A percentile compares a stretch with the other conserved stretches of the same genome.
Conservation (phyloP, 2,797 vertebrate genomes). For the Malurus splendens region DNA sequence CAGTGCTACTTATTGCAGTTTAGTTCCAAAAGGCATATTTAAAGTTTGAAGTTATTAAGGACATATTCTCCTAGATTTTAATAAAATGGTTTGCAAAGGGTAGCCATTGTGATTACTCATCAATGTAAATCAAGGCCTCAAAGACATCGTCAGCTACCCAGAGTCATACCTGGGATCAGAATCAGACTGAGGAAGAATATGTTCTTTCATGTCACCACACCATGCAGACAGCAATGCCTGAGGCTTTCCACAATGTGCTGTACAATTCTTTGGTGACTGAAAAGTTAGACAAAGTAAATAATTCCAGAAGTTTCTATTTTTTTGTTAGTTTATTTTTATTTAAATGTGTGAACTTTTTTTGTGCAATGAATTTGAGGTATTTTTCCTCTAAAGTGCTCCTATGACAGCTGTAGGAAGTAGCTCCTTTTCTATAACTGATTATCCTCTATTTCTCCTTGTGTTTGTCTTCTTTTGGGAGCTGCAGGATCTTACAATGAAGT, state of each 20-base stretch:
- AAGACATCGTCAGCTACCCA: not conserved
- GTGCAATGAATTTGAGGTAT: not conserved
- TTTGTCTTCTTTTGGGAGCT: constrained; percentile 17
- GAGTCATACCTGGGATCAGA: not conserved
- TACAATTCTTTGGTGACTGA: not conserved
- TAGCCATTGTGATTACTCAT: not conserved
- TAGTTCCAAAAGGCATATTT: not conserved
- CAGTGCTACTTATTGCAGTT: not conserved
- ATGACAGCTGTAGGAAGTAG: not conserved
- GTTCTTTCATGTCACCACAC: not conserved
- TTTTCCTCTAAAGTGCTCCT: not conserved
- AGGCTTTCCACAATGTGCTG: not conserved
- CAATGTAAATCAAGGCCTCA: not conserved
- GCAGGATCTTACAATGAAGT: constrained; percentile 94
- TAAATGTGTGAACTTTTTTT: not conserved
- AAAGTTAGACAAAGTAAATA: not conserved
- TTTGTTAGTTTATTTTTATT: not conserved
- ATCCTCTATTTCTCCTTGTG: not conserved
- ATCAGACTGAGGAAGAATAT: not conserved
- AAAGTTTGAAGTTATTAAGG: not conserved
- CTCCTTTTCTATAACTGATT: not conserved
- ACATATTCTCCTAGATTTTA: not conserved
- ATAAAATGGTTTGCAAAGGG: not conserved
- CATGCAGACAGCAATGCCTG: not conserved
- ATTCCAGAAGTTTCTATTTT: not conserved